Evolutionary conservation across 2,888 invertebrate genomes (phyloP).

Genomic region (Pseudococcus longispinus): DNA sequence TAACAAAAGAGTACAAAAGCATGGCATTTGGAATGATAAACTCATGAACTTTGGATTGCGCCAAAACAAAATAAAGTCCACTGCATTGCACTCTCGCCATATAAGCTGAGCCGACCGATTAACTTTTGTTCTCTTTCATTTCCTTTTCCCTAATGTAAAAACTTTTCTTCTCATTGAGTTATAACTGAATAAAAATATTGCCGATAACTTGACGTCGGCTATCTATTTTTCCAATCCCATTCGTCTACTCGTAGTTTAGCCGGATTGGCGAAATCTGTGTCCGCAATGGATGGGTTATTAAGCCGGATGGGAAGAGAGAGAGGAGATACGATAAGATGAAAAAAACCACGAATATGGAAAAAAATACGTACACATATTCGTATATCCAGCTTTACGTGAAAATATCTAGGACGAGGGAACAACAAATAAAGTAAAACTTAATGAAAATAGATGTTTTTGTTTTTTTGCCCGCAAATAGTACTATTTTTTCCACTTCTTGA

Average conservation of each 20-base stretch:
- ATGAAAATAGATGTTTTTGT: conserved; percentile 40
- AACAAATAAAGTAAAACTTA: conserved; percentile 22
- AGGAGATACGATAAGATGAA: background rate
- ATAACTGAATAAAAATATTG: conserved; percentile 31
- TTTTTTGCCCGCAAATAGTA: conserved; percentile 9
- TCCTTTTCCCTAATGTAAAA: conserved; percentile 33
- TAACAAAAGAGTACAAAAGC: conserved; percentile 13
- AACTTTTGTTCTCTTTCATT: conserved; percentile 42
- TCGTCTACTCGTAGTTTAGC: background rate
- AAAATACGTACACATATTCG: background rate
- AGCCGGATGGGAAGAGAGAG: background rate
- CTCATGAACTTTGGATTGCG: conserved; percentile 39
- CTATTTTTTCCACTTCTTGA: conserved; percentile 37
- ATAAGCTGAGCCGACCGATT: conserved; percentile 27
- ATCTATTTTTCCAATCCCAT: background rate
- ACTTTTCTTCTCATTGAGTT: conserved; percentile 33
- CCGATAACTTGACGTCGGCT: background rate
- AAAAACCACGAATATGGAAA: background rate
- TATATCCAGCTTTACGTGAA: background rate
- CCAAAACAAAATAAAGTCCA: conserved; percentile 45
- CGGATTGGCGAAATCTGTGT: background rate
- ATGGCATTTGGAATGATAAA: conserved; percentile 10
- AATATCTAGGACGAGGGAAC: background rate
- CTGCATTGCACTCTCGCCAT: conserved; percentile 34
- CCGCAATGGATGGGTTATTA: background rate